phyloP scores from a whole-genome alignment of 2,888 invertebrate genomes.

The Monopis laevigella region DNA sequence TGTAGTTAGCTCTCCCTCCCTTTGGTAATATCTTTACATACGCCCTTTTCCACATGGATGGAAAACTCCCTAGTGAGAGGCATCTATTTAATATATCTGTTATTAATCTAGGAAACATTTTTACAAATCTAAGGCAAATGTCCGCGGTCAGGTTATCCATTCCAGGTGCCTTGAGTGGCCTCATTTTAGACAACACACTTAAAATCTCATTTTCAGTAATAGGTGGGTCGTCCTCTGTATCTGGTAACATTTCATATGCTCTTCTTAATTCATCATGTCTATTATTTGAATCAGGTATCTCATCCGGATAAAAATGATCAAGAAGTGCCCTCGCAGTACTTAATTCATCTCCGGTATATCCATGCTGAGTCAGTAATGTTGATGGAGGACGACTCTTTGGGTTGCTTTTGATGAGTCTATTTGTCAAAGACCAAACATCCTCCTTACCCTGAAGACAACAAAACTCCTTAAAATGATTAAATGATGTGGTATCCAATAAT shows the following conservation, averaged over 20 bases:
- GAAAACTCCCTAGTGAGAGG: constrained; percentile 14
- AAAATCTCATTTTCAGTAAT: constrained; percentile 18
- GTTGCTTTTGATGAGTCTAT: constrained; percentile 17
- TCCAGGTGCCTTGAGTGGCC: constrained; percentile 20
- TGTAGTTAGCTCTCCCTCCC: constrained; percentile 17
- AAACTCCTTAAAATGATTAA: constrained; percentile 22
- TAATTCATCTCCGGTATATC: constrained; percentile 12
- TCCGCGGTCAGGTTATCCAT: constrained; percentile 20
- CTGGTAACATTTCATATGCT: neutral
- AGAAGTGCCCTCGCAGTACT: constrained; percentile 17
- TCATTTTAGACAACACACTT: constrained; percentile 14
- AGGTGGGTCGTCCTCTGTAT: constrained; percentile 13
- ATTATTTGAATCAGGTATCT: constrained; percentile 11
- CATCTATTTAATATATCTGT: constrained; percentile 5
- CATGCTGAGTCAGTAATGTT: constrained; percentile 14
- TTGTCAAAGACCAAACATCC: constrained; percentile 21
- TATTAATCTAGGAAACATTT: neutral
- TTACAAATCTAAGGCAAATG: constrained; percentile 16
- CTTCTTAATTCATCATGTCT: neutral
- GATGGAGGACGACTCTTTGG: constrained; percentile 17
- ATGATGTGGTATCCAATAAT: no score
- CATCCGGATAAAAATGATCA: constrained; percentile 18
- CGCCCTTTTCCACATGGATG: constrained; percentile 20
- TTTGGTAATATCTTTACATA: constrained; percentile 23
- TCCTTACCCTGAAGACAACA: constrained; percentile 20